These are phyloP conservation scores for Indicator maculatus DNA, from an alignment of 2,113 vertebrate species.

Conservation along the genomic window DNA sequence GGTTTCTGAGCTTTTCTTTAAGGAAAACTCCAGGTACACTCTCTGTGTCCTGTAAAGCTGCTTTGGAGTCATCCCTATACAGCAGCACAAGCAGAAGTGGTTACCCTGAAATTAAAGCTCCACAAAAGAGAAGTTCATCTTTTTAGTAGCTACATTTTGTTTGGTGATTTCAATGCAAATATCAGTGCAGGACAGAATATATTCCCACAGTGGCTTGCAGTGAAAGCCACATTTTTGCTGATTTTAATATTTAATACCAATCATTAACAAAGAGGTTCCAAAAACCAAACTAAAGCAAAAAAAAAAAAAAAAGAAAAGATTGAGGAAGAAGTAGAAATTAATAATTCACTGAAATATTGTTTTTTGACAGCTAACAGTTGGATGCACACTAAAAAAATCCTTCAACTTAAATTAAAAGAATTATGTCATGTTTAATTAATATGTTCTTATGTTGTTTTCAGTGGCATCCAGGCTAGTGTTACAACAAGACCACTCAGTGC, in stretches of 20 bases:
- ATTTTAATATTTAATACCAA: neutral
- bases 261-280: neutral
- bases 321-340: neutral
- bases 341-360: neutral
- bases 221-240: neutral
- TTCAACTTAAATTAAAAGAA: neutral
- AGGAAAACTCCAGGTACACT: neutral
- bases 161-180: neutral
- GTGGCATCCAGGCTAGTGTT: neutral
- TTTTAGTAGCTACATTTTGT: neutral
- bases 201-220: neutral
- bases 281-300: neutral
- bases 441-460: neutral
- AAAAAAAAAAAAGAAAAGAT: neutral
- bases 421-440: neutral
- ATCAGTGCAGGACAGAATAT: neutral
- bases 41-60: neutral
- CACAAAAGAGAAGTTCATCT: neutral
- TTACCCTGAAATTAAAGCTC: neutral
- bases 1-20: neutral
- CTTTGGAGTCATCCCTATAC: neutral
- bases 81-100: neutral
- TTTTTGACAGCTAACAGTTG: neutral
- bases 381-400: neutral
- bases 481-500: neutral